These are phyloP conservation scores for Noctua pronuba DNA, from an alignment of 2,888 invertebrate genomes.

Conservation along the genomic window DNA sequence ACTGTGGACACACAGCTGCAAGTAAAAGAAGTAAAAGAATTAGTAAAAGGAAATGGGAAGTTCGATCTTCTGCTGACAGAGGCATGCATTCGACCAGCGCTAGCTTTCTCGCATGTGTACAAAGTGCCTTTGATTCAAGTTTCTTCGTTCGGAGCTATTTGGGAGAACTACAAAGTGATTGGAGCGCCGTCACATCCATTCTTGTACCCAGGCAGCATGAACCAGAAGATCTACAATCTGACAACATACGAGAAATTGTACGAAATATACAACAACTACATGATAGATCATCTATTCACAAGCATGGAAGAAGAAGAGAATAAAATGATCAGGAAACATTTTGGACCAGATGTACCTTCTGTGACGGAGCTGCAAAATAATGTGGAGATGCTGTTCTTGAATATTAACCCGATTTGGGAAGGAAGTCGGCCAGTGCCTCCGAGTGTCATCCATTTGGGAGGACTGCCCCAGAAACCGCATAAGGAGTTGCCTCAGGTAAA, in stretches of 20 bases:
- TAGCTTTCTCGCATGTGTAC: constrained; percentile 68
- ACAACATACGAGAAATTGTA: constrained; percentile 70
- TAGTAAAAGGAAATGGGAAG: constrained; percentile 65
- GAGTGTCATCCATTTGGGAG: constrained; percentile 81
- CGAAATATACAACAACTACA: constrained; percentile 63
- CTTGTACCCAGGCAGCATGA: constrained; percentile 66
- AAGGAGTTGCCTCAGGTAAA: constrained; percentile 81
- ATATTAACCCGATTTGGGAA: constrained; percentile 79
- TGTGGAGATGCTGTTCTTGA: constrained; percentile 82
- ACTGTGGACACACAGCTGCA: constrained; percentile 63
- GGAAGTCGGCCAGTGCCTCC: constrained; percentile 80
- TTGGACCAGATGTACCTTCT: constrained; percentile 68
- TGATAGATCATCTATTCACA: constrained; percentile 14
- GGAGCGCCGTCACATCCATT: constrained; percentile 74
- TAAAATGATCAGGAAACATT: constrained; percentile 57
- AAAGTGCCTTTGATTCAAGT: constrained; percentile 76
- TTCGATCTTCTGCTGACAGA: constrained; percentile 76
- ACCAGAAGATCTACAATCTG: constrained; percentile 69
- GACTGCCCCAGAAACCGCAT: constrained; percentile 78
- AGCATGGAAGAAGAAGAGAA: constrained; percentile 49
- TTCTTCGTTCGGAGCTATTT: constrained; percentile 70
- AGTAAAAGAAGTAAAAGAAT: constrained; percentile 61
- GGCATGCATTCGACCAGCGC: constrained; percentile 58
- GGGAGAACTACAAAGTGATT: constrained; percentile 61
- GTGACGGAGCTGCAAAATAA: constrained; percentile 67